Conservation (phyloP, 2,797 vertebrate genomes). For the Mustela erminea region DNA sequence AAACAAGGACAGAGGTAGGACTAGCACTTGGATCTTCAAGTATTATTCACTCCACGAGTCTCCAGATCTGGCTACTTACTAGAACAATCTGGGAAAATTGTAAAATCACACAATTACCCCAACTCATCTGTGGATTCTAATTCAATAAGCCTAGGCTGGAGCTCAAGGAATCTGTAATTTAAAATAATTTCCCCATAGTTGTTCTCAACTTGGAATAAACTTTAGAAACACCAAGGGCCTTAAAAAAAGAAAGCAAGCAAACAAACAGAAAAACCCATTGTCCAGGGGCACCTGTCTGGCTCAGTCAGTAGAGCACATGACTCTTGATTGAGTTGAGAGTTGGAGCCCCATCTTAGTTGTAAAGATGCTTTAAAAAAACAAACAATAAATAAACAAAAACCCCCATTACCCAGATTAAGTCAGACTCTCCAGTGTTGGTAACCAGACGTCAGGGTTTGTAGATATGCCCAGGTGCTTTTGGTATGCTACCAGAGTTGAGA, state of each 20-base stretch:
- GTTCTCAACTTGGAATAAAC: slow-evolving; percentile 1
- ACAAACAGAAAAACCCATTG: background rate
- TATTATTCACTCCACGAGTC: background rate
- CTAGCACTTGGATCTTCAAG: background rate
- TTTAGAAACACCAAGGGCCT: background rate
- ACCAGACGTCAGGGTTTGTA: background rate
- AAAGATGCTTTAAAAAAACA: background rate
- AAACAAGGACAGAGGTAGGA: background rate
- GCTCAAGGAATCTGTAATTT: slow-evolving; percentile 13
- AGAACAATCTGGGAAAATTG: background rate
- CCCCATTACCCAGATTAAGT: background rate
- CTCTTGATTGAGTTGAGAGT: background rate
- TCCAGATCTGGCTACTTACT: slow-evolving; percentile 1
- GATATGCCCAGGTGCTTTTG: background rate
- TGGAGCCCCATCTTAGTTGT: background rate
- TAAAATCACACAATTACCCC: background rate
- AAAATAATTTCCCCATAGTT: slow-evolving; percentile 20
- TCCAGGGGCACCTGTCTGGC: background rate
- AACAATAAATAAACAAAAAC: background rate
- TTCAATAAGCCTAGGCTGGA: background rate
- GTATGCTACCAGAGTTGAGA: background rate
- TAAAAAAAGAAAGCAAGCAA: background rate
- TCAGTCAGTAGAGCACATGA: background rate
- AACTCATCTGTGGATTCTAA: background rate
- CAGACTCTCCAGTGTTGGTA: background rate